Percentiles rank a stretch among this genome's conserved stretches.
Evolutionary conservation across 2,888 invertebrate species (phyloP).

Genomic region (Proisotoma minuta): DNA sequence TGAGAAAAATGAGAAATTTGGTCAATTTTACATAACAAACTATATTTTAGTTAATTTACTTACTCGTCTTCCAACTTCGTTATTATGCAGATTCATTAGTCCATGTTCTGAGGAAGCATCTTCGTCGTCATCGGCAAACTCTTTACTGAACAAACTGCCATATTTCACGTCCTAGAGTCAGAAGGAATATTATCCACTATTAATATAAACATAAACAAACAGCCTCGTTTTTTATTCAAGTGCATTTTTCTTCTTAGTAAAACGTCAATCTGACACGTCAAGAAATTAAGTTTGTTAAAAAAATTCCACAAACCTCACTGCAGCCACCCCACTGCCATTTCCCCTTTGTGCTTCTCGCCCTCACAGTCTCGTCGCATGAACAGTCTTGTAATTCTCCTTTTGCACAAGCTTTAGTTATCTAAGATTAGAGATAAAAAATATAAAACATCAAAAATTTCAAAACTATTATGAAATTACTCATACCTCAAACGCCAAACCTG

Average conservation of each 20-base stretch:
- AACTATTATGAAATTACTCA: too few species aligned
- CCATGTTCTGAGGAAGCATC: constrained; percentile 67
- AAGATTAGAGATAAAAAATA: too few species aligned
- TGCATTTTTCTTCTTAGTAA: too few species aligned
- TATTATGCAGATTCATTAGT: constrained; percentile 85
- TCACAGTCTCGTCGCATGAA: constrained; percentile 76
- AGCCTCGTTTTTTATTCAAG: too few species aligned
- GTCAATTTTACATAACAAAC: too few species aligned
- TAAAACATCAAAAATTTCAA: too few species aligned
- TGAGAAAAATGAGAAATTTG: too few species aligned
- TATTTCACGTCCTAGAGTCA: constrained; percentile 76
- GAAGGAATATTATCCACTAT: neutral
- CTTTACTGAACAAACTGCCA: constrained; percentile 77
- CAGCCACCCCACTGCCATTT: constrained; percentile 93
- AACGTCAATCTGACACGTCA: too few species aligned
- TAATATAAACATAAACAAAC: neutral
- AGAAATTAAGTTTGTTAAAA: too few species aligned
- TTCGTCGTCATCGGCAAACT: constrained; percentile 80
- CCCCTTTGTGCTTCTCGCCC: constrained; percentile 64
- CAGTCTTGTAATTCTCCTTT: constrained; percentile 81
- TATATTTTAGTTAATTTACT: constrained; percentile 45
- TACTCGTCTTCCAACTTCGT: constrained; percentile 84
- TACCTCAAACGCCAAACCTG: constrained; percentile 84
- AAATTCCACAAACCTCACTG: constrained; percentile 73
- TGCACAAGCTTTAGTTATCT: constrained; percentile 79